Evolutionary conservation across 2,888 invertebrate genomes (phyloP), one percentile per base, ranked within the genome.

Genomic region (Rotaria macrura): DNA sequence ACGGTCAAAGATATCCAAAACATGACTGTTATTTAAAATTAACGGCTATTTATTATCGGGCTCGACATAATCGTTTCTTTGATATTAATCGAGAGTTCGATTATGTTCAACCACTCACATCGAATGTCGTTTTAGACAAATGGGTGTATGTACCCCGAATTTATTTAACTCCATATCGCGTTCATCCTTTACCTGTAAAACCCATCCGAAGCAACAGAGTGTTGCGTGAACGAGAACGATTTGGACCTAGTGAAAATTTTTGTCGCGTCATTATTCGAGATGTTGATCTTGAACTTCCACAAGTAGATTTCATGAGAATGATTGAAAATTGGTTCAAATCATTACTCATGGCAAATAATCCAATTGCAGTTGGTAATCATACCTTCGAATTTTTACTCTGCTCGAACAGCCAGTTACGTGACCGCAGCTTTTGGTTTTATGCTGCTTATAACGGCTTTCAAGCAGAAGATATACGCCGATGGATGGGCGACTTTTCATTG

Each of bases 351-450:
- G 65, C 34, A 65, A 6, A 65, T 0, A 38, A 6, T 2, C 0
- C 17, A 7, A 65, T 65, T 34, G 20, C 5, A 6, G 85, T 88
- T 85, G 87, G 87, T 2, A 87, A 86, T 29, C 85, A 88, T 14
- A 34, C 72, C 0, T 89, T 87, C 85, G 84, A 87, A 52, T 87
- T 88, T 65, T 85, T 88, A 47, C 88, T 87, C 38, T 87, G 87
- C 38, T 89, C 89, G 0, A 87, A 88, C 34, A 88, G 88, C 84
- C 88, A 89, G 54, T 83, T 89, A 29, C 86, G 89, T 12, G 88
- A 88, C 20, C 87, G 87, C 85, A 88, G 88, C 5, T 72, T 88
- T n/a, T 88, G 88, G 87, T 85, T 89, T 54, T 88, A 88, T 85
- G 87, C 88, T 17, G 23, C 84, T 25, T 54, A 65, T 25, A 12